Evolutionary conservation across 2,888 invertebrate genomes (phyloP), one percentile per base, ranked within the genome.

Genomic region (Parnassius mnemosyne): DNA sequence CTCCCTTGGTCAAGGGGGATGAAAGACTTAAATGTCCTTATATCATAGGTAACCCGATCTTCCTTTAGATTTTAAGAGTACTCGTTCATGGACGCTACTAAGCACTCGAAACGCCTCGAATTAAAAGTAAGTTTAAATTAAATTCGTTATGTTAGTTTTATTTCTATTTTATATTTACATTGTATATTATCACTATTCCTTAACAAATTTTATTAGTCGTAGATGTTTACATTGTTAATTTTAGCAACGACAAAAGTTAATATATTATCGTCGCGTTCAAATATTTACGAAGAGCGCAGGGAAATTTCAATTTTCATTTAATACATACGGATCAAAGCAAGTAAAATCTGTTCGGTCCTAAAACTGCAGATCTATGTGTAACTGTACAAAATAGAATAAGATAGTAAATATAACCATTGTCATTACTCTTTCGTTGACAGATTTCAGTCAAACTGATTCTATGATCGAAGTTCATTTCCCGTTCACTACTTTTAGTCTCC

Each of bases 271-370:
- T 7, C 10, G 12, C 20, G 53, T 47, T 41, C 60, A 54, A 60
- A 60, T 50, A 54, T 60, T 60, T 60, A 60, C 60, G 50, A 43
- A 34, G 50, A 44, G 55, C 60, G 51, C 49, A 34, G 42, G 5
- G 55, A 55, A 61, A 55, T 51, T n/a, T 68, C 71, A 69, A 76
- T 76, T 76, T 76, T 71, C 75, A 78, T 78, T 69, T 73, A 68
- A 75, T 77, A 76, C 76, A 78, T 78, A 69, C 65, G 71, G 71
- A 76, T 69, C 69, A 71, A 68, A 63, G 59, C 62, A 54, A 59
- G 53, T 56, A 51, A 65, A 63, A 51, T 63, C 46, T 1, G 3
- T 11, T 11, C 11, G 43, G 0, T 43, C 43, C 10, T 43, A 43
- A 10, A 43, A 43, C 11, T 43, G 10, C 43, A 11, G 5, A 34